Conservation (phyloP, 1,140 invertebrate genomes). For the Hycleus cichorii region DNA sequence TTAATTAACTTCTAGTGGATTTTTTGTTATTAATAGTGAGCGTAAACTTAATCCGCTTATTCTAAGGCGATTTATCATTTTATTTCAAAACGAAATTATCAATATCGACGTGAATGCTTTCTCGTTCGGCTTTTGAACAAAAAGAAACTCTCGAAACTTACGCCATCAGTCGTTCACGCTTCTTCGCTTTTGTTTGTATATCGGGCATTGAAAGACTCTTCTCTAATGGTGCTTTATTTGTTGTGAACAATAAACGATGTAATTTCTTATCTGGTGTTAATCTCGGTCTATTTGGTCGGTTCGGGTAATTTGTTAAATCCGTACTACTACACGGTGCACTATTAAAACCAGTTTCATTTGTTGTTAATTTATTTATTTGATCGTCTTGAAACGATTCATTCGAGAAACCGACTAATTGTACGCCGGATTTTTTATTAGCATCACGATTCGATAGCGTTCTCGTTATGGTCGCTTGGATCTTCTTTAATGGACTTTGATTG, state of each 20-base stretch:
- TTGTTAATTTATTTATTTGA: not conserved
- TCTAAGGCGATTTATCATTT: no score
- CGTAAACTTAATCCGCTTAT: no score
- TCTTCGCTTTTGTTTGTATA: conserved; percentile 65
- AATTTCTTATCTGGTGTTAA: conserved; percentile 40
- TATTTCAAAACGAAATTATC: no score
- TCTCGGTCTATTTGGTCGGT: conserved; percentile 7
- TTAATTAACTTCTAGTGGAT: no score
- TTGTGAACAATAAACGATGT: conserved; percentile 42
- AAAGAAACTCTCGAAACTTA: conserved; percentile 43
- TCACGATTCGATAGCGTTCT: conserved; percentile 46
- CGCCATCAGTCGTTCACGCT: conserved; percentile 58
- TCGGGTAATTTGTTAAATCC: conserved; percentile 18
- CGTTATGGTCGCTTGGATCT: conserved; percentile 46
- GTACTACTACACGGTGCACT: conserved; percentile 26
- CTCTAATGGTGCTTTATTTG: conserved; percentile 55
- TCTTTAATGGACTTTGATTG: conserved; percentile 40
- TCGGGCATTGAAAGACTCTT: conserved; percentile 78
- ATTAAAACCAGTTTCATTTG: conserved; percentile 20
- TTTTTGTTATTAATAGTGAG: no score
- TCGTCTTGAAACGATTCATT: conserved; percentile 54
- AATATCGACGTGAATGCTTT: not conserved
- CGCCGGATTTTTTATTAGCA: conserved; percentile 39
- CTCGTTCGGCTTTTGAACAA: not conserved
- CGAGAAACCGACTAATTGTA: conserved; percentile 45